Evolutionary conservation across 2,113 vertebrate genomes (phyloP), one percentile per base, ranked within the genome.

Genomic region (Chionodraco myersi): DNA sequence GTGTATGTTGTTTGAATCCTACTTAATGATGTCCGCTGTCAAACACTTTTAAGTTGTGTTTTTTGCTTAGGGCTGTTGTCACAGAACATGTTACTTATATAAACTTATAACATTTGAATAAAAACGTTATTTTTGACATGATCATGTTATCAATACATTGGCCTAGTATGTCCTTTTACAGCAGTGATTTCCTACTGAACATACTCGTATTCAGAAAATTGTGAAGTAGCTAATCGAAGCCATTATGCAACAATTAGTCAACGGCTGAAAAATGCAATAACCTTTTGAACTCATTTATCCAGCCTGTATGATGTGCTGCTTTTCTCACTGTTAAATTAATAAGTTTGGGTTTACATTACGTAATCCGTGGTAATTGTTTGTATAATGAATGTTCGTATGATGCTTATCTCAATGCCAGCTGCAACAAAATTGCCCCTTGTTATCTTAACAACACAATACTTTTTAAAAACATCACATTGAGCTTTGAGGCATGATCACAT

Each of bases 1-100:
- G 34, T 61, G 60, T 81, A 51, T 48, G 11, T 78, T 59, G 34
- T 80, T 67, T 62, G 36, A n/a, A n/a, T n/a, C n/a, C n/a, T n/a
- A n/a, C n/a, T n/a, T n/a, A n/a, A n/a, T n/a, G n/a, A n/a, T n/a
- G n/a, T n/a, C n/a, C n/a, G n/a, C n/a, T n/a, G n/a, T n/a, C 30
- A 4, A n/a, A n/a, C 52, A 56, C 45, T 23, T 44, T 47, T 18
- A 64, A 26, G 3, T 45, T 65, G 1, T 26, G 2, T 30, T 26
- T 34, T 48, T 4, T 6, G 36, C 5, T 7, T 41, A 26, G 14
- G 8, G 45, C 11, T 47, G n/a, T n/a, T 14, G 36, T 23, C 16
- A 41, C 41, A 47, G 13, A 48, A 36, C 15, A 49, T 5, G 36
- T 15, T 41, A 52, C 0, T 10, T 65, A 61, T 23, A 16, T 65